phyloP scores from a whole-genome alignment of 35 echinoderm and acorn worm species.

The Eucidaris tribuloides region DNA sequence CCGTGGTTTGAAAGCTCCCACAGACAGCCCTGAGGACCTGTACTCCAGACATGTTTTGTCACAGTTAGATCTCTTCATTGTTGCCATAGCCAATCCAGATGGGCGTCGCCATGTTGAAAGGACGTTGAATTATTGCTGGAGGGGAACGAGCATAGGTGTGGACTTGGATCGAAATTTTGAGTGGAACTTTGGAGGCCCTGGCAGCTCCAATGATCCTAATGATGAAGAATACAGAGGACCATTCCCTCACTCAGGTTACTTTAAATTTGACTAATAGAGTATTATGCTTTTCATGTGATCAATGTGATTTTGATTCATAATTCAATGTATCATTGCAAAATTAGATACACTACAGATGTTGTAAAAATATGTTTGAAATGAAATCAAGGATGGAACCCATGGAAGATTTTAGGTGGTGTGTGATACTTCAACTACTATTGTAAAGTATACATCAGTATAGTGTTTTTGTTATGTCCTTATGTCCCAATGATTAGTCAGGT shows the following conservation, averaged over 20 bases:
- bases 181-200: slow-evolving; percentile 88
- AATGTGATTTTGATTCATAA: neutral
- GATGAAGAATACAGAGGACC: slow-evolving; percentile 95
- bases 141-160: slow-evolving; percentile 88
- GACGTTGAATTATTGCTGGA: slow-evolving; percentile 95
- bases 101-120: slow-evolving; percentile 77
- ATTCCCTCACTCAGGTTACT: slow-evolving; percentile 71
- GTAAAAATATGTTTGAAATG: neutral
- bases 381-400: neutral
- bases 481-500: no score
- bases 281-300: neutral
- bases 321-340: neutral
- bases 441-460: neutral
- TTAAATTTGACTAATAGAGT: neutral
- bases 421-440: neutral
- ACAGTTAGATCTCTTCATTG: slow-evolving; percentile 80
- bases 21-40: slow-evolving; percentile 14
- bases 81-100: slow-evolving; percentile 89
- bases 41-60: slow-evolving; percentile 63
- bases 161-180: slow-evolving; percentile 97
- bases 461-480: no score
- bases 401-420: neutral
- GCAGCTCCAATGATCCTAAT: slow-evolving; percentile 73
- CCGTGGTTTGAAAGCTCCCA: slow-evolving; percentile 41
- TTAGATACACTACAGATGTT: neutral